Evolutionary conservation across 2,113 vertebrate species (phyloP).

Genomic region (Verasper variegatus): DNA sequence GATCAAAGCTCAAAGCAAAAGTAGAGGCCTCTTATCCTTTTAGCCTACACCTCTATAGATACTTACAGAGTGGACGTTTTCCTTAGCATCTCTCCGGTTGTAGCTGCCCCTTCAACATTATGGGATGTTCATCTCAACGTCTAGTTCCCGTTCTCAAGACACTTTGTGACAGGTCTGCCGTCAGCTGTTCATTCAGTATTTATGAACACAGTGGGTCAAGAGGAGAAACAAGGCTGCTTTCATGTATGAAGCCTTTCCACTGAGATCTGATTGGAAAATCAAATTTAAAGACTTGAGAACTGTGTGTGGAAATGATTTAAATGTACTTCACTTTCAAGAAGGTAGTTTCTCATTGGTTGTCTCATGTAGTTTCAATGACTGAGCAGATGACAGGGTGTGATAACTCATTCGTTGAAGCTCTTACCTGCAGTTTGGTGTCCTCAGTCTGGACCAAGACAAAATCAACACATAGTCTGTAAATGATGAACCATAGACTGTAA

Average conservation of each 20-base stretch:
- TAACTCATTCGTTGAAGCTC: no score
- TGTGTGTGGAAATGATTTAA: neutral
- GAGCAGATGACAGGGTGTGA: no score
- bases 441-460: no score
- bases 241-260: neutral
- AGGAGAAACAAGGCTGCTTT: neutral
- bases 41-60: neutral
- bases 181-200: constrained; percentile 15
- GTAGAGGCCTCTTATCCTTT: constrained; percentile 1
- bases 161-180: neutral
- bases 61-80: neutral
- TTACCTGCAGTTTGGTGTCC: no score
- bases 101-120: neutral
- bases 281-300: neutral
- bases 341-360: no score
- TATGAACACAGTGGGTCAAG: constrained; percentile 4
- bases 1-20: neutral
- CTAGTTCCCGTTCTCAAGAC: neutral
- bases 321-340: neutral
- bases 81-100: neutral
- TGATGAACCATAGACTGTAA: neutral
- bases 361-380: no score
- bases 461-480: no score
- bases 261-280: neutral
- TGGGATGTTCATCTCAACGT: neutral